Evolutionary conservation across 1,140 invertebrate genomes (phyloP), one percentile per base, ranked within the genome.

Genomic region (Subanguina moxae): DNA sequence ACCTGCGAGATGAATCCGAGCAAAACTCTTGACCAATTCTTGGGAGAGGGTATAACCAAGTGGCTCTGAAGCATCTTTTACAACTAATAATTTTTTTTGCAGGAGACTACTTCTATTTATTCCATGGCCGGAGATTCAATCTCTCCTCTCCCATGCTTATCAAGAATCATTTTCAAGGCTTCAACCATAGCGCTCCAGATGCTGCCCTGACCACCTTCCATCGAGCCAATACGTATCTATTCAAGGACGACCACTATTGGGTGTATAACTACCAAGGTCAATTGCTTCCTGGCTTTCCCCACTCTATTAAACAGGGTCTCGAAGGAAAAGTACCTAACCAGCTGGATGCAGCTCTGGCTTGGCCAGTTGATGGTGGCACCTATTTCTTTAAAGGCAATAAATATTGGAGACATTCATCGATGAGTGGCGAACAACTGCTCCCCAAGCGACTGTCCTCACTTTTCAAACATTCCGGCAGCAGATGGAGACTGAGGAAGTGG

Each of bases 221-320:
- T 7, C 3, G 3, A 3, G 15, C 1, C n/a, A 25, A 52, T 15
- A 52, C 48, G 3, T 52, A 52, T 15, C n/a, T 52, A 3, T 52
- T 52, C 48, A 52, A 52, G 48, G 48, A 25, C 48, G 48, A 52
- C 1, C n/a, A 52, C n/a, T 52, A 52, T 15, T 52, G 48, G 48
- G 48, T 52, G 3, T 52, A 21, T 25, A 25, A 52, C 48, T 25
- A 45, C 48, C 8, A 15, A 7, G 23, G 17, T 5, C n/a, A 3
- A 25, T 15, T 52, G 23, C 23, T 21, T 3, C n/a, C 48, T 15
- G 48, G 48, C 8, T 52, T 52, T 52, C 48, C 48, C 3, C 48
- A 52, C 48, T 21, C 3, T 21, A 52, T 52, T 52, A 52, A 25
- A 21, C n/a, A 19, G 8, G 48, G 48, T 21, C 48, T 52, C 8